A percentile compares a stretch with the other conserved stretches of the same genome.
Evolutionary conservation across 2,113 vertebrate genomes (phyloP).

Genomic region (Burhinus oedicnemus): DNA sequence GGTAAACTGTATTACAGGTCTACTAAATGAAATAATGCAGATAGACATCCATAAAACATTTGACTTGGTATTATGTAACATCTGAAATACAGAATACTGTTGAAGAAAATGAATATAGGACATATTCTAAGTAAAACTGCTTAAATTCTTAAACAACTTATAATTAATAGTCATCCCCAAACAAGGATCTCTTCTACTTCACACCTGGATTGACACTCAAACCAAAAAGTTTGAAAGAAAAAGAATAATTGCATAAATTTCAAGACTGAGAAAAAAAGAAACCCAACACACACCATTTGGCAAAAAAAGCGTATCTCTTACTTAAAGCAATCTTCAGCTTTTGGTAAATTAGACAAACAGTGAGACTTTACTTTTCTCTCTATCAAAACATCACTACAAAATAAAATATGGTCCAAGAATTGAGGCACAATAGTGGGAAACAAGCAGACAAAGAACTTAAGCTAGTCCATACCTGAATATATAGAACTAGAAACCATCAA

Average conservation of each 20-base stretch:
- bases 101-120: not conserved
- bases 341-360: not conserved
- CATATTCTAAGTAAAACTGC: not conserved
- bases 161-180: not conserved
- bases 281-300: not conserved
- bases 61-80: not conserved
- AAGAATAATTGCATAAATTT: not conserved
- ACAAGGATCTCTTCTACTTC: not conserved
- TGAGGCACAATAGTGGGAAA: not conserved
- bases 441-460: not conserved
- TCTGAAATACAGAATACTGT: not conserved
- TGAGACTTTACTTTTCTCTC: not conserved
- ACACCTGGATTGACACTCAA: not conserved
- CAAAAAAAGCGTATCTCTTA: not conserved
- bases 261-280: not conserved
- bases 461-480: not conserved
- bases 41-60: not conserved
- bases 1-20: not conserved
- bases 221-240: not conserved
- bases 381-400: not conserved
- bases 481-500: not conserved
- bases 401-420: not conserved
- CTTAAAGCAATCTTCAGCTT: not conserved
- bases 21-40: not conserved
- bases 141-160: not conserved